These are phyloP conservation scores for Corythornis cristatus DNA, from an alignment of 2,113 vertebrate species.

Conservation along the genomic window DNA sequence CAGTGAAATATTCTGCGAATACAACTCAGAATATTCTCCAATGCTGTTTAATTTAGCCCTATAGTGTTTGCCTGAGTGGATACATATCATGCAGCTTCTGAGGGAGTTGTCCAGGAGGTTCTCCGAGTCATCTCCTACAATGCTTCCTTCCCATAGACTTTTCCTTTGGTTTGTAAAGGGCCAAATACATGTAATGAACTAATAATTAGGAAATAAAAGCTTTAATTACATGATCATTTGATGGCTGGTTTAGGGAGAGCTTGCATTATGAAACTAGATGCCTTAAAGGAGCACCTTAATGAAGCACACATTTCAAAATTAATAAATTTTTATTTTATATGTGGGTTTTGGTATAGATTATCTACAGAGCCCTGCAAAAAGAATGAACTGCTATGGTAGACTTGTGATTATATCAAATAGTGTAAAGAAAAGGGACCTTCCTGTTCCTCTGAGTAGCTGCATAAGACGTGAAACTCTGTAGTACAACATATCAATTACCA, in stretches of 20 bases:
- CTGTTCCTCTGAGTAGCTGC: neutral
- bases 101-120: neutral
- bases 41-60: neutral
- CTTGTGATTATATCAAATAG: neutral
- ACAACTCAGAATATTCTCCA: neutral
- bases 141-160: neutral
- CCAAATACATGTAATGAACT: neutral
- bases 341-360: neutral
- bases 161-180: neutral
- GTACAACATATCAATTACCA: neutral
- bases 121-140: neutral
- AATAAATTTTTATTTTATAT: neutral
- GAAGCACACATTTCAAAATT: neutral
- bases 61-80: neutral
- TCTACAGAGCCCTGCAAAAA: neutral
- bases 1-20: neutral
- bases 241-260: neutral
- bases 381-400: neutral
- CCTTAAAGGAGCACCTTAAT: neutral
- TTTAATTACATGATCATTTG: neutral
- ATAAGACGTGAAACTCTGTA: neutral
- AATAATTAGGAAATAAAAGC: neutral
- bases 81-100: accelerated
- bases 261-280: neutral
- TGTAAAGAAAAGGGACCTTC: neutral